Evolutionary conservation across 2,888 invertebrate genomes (phyloP).

Genomic region (Mamestra brassicae): DNA sequence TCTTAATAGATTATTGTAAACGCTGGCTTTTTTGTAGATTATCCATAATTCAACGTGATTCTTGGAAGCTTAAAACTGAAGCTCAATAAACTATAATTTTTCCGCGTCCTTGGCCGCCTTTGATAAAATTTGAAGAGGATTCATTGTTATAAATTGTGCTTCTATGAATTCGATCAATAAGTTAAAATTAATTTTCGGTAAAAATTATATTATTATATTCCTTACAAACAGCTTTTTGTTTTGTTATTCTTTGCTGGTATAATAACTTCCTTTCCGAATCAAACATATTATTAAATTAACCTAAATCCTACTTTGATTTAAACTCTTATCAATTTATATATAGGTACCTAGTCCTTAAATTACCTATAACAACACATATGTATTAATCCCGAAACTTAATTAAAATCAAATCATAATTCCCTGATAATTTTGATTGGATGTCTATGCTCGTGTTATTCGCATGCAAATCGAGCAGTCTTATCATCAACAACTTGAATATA

Average conservation of each 20-base stretch:
- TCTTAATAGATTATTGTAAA: too few relatives aligned
- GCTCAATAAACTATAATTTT: background rate
- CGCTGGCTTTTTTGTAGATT: too few relatives aligned
- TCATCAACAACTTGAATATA: constrained; percentile 50
- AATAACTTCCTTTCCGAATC: background rate
- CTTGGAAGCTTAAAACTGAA: background rate
- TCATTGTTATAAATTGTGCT: constrained; percentile 21
- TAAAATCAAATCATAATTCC: constrained; percentile 45
- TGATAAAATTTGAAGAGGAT: constrained; percentile 12
- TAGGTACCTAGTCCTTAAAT: background rate
- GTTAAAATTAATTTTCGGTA: background rate
- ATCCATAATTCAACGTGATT: background rate
- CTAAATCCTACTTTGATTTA: background rate
- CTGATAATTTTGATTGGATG: constrained; percentile 41
- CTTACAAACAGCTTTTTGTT: background rate
- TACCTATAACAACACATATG: background rate
- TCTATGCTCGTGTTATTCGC: constrained; percentile 46
- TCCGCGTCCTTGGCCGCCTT: constrained; percentile 22
- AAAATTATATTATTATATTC: background rate
- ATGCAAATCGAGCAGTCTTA: constrained; percentile 61
- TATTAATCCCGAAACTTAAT: constrained; percentile 34
- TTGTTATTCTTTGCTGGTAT: background rate
- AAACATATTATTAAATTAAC: background rate
- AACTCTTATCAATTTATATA: background rate
- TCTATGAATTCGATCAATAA: constrained; percentile 7